A percentile compares a stretch with the other conserved stretches of the same genome.
Evolutionary conservation across 2,888 invertebrate species (phyloP).

Genomic region (Xestoiulus laeticollis): DNA sequence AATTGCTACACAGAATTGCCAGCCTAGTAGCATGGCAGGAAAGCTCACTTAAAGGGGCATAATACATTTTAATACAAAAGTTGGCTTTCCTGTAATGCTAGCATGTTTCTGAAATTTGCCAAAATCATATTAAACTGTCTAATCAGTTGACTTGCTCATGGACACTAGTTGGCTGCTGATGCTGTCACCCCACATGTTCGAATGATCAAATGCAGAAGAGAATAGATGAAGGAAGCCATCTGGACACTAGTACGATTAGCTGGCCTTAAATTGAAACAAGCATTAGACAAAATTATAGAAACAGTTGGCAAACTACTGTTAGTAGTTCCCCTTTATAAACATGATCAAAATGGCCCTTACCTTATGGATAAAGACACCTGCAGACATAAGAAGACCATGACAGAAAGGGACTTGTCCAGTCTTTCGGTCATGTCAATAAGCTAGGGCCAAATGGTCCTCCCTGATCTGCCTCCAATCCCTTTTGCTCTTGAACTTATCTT

Average conservation of each 20-base stretch:
- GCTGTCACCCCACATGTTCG: constrained; percentile 39
- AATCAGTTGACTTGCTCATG: constrained; percentile 45
- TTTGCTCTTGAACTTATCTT: not conserved
- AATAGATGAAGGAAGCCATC: constrained; percentile 46
- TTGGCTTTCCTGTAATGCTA: no score
- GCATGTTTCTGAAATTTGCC: no score
- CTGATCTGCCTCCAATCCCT: constrained; percentile 39
- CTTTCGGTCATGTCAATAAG: constrained; percentile 47
- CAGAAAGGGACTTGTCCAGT: constrained; percentile 20
- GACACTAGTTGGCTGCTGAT: constrained; percentile 36
- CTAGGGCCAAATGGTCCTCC: constrained; percentile 46
- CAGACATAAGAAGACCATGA: constrained; percentile 45
- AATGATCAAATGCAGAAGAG: constrained; percentile 42
- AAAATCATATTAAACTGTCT: no score
- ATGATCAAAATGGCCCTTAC: no score
- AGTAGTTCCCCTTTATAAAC: not conserved
- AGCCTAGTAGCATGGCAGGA: no score
- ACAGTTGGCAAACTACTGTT: not conserved
- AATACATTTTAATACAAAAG: no score
- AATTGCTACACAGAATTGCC: no score
- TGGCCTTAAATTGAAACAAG: not conserved
- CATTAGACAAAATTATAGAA: not conserved
- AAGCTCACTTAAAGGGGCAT: no score
- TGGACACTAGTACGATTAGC: constrained; percentile 31
- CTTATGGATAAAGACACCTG: constrained; percentile 49